These are phyloP conservation scores for Drosophila dives DNA, from an alignment of 2,888 invertebrate species.

Conservation along the genomic window DNA sequence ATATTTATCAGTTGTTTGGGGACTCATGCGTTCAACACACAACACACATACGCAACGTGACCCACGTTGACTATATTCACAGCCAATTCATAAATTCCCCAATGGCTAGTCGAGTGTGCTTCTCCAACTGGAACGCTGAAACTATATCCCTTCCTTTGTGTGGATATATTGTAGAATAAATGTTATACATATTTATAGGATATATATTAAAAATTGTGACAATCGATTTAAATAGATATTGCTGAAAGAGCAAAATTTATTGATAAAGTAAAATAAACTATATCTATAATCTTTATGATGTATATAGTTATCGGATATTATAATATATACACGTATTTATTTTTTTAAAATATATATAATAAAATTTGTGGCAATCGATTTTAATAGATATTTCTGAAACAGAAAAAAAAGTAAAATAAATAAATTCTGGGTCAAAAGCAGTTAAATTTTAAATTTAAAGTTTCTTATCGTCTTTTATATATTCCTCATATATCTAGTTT, in stretches of 20 bases:
- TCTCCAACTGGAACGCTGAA: neutral
- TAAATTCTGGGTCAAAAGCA: neutral
- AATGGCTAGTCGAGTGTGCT: conserved; percentile 2
- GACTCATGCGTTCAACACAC: conserved; percentile 26
- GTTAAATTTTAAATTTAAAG: neutral
- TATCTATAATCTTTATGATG: no score
- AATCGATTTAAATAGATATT: no score
- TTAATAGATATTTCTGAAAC: neutral
- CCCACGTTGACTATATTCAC: neutral
- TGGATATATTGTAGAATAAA: neutral
- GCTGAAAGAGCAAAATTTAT: no score
- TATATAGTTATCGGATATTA: no score
- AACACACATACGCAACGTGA: conserved; percentile 49
- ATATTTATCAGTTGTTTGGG: conserved; percentile 58
- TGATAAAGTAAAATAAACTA: no score
- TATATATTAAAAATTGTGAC: no score
- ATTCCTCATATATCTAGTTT: neutral
- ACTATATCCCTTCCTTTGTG: neutral
- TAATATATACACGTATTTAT: no score
- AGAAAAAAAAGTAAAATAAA: neutral
- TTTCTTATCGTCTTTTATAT: neutral
- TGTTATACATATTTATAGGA: no score
- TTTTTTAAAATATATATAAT: neutral
- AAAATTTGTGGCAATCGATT: neutral
- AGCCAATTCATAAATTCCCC: conserved; percentile 36